These are phyloP conservation scores for Xerus rutilus DNA, from an alignment of 2,797 vertebrate species.

Conservation along the genomic window DNA sequence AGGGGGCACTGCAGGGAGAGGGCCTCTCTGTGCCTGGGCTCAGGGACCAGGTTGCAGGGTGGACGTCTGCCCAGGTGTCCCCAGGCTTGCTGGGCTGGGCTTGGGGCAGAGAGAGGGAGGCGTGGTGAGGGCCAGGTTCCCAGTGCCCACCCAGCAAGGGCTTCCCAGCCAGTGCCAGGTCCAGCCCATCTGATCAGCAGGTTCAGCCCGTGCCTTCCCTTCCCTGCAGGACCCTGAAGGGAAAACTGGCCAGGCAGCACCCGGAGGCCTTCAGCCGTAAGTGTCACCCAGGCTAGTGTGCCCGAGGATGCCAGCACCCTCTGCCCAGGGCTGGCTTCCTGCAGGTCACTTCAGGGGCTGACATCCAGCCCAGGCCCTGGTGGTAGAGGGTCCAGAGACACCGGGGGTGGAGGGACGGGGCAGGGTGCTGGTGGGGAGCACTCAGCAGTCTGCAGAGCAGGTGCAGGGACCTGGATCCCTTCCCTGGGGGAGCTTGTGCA, in stretches of 20 bases:
- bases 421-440: background rate
- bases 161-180: background rate
- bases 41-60: too few relatives aligned
- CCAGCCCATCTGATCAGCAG: background rate
- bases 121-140: too few relatives aligned
- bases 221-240: slow-evolving; percentile 93
- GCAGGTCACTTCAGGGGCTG: background rate
- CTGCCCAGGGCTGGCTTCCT: background rate
- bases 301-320: background rate
- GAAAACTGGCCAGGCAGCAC: slow-evolving; percentile 97
- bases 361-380: background rate
- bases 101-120: too few relatives aligned
- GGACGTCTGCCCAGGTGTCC: background rate
- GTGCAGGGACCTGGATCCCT: background rate
- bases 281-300: slow-evolving; percentile 81
- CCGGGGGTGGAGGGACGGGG: background rate
- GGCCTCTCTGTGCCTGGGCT: too few relatives aligned
- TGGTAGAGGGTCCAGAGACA: background rate
- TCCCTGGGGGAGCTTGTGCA: background rate
- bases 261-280: slow-evolving; percentile 98
- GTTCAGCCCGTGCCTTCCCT: background rate
- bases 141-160: too few relatives aligned
- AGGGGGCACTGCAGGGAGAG: too few relatives aligned
- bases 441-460: background rate
- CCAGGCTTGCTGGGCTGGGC: background rate